A percentile compares a stretch with the other conserved stretches of the same genome.
phyloP scores from a whole-genome alignment of 2,797 vertebrate species.

The Gila robusta region DNA sequence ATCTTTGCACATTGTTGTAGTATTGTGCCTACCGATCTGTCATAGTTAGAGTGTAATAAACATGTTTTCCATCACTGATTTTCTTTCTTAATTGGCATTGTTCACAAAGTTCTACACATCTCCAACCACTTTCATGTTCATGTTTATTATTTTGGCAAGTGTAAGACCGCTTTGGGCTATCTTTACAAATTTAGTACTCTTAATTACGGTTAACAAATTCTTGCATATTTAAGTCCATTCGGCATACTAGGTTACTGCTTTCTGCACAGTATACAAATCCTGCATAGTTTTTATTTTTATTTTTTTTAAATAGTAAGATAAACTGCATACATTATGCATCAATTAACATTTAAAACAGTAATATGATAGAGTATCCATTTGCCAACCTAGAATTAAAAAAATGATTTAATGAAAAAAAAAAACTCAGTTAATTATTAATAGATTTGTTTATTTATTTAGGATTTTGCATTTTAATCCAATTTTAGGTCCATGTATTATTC shows the following conservation, averaged over 20 bases:
- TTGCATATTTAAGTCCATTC: neutral
- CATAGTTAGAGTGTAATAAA: conserved; percentile 52
- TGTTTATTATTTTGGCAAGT: neutral
- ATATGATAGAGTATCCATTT: neutral
- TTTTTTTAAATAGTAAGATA: neutral
- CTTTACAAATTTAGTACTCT: too few relatives aligned
- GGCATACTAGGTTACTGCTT: neutral
- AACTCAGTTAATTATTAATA: neutral
- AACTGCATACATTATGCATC: neutral
- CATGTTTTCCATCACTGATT: conserved; percentile 5
- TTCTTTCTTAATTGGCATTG: neutral
- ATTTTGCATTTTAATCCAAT: neutral
- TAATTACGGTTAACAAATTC: neutral
- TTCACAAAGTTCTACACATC: neutral
- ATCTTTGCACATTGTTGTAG: conserved; percentile 64
- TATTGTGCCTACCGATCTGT: conserved; percentile 64
- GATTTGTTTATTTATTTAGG: neutral
- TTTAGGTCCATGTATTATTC: neutral
- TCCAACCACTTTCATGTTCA: neutral
- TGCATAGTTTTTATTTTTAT: neutral
- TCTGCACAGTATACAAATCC: neutral
- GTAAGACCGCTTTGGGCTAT: neutral
- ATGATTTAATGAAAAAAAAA: neutral
- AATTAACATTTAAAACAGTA: neutral
- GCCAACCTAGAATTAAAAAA: neutral